phyloP scores from a whole-genome alignment of 1,140 invertebrate genomes.

The Linepithema humile region DNA sequence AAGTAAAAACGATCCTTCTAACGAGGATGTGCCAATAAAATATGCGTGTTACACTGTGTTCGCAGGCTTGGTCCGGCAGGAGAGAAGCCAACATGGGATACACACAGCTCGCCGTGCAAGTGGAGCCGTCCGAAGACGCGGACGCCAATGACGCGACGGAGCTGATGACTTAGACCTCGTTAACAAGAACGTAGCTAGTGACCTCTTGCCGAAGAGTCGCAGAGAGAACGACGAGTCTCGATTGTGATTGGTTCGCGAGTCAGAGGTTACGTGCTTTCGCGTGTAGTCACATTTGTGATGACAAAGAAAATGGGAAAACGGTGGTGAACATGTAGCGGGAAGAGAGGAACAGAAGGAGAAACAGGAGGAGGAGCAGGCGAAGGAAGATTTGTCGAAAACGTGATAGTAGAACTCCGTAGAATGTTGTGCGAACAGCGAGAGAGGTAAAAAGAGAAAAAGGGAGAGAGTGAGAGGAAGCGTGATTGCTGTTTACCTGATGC shows the following conservation, averaged over 20 bases:
- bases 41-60: not conserved
- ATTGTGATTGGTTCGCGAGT: slow-evolving; percentile 51
- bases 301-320: slow-evolving; percentile 47
- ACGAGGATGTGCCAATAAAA: not conserved
- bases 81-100: slow-evolving; percentile 80
- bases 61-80: slow-evolving; percentile 78
- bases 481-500: slow-evolving; percentile 53
- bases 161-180: slow-evolving; percentile 79
- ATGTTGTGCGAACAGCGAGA: slow-evolving; percentile 21
- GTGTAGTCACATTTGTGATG: slow-evolving; percentile 21
- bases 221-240: slow-evolving; percentile 63
- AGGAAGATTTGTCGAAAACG: slow-evolving; percentile 63
- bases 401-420: slow-evolving; percentile 66
- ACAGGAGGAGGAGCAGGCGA: slow-evolving; percentile 8
- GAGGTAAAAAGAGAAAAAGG: not conserved
- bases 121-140: slow-evolving; percentile 79
- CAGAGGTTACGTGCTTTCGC: slow-evolving; percentile 33
- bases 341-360: not conserved
- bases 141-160: slow-evolving; percentile 81
- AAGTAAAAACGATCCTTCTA: not conserved
- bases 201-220: slow-evolving; percentile 60
- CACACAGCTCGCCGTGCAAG: slow-evolving; percentile 79
- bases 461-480: slow-evolving; percentile 24
- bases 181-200: slow-evolving; percentile 32
- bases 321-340: not conserved